phyloP scores from a whole-genome alignment of 2,113 vertebrate species.

The Serilophus lunatus region DNA sequence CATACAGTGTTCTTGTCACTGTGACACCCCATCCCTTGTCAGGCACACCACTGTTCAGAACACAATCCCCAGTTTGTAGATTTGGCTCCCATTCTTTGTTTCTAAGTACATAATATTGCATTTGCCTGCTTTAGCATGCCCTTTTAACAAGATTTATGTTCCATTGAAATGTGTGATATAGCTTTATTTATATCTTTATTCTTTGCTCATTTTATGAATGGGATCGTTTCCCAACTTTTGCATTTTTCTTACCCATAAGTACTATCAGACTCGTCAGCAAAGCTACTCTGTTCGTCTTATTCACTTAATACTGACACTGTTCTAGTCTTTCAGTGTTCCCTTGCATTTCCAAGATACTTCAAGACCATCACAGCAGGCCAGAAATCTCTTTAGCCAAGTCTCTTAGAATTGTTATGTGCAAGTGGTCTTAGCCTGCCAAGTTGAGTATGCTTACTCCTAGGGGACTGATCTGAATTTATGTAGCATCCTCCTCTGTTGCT shows the following conservation, averaged over 20 bases:
- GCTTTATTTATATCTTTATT: conserved; percentile 17
- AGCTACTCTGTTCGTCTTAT: background rate
- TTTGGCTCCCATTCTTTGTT: background rate
- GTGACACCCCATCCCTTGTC: background rate
- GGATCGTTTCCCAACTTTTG: background rate
- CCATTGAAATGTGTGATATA: background rate
- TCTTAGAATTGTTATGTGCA: background rate
- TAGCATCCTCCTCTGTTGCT: conserved; percentile 25
- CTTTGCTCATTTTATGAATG: background rate
- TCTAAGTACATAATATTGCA: background rate
- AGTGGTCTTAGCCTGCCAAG: conserved; percentile 16
- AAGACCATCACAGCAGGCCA: conserved; percentile 42
- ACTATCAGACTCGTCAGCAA: background rate
- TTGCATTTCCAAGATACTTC: background rate
- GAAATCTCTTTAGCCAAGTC: conserved; percentile 29
- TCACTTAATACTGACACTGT: background rate
- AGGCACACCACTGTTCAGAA: background rate
- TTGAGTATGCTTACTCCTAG: conserved; percentile 13
- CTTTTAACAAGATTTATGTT: conserved; percentile 2
- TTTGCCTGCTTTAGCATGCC: background rate
- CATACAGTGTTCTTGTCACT: background rate
- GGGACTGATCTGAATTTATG: conserved; percentile 29
- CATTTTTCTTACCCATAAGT: background rate
- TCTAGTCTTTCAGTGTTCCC: background rate
- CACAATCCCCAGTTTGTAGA: background rate